Base-by-base conservation (phyloP, 2,113 vertebrate species). In the Notothenia coriiceps region DNA sequence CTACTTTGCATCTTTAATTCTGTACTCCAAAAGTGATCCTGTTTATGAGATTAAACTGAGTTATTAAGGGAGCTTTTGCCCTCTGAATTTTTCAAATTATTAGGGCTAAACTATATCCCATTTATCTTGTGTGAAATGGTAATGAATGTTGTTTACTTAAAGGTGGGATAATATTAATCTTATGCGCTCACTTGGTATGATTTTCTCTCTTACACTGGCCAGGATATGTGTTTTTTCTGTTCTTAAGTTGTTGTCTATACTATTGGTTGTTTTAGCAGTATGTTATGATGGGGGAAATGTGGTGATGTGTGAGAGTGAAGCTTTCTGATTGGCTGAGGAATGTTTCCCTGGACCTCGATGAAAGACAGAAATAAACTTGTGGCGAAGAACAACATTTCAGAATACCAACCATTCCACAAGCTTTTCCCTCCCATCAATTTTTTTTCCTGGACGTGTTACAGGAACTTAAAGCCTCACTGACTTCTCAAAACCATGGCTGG, bases 351-450 rank as follows among this genome's bases (percentile, higher is more conserved):
- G 70, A 74, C 22, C 29, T 35, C 10, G 77, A 83, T 87, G 67
- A 83, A 81, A 79, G 79, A 88, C 85, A 86, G 70, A 93, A 93
- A 91, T 88, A 92, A 87, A 91, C 89, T 86, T 73, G 83, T 74
- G 79, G 65, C 82, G 78, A 70, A 87, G 85, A 92, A 92, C 80
- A 92, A 91, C 81, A 90, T 90, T 87, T 85, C 46, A 74, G 79
- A 93, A 95, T 94, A 92, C 93, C 91, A 90, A 57, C 83, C 83
- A 94, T 95, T 94, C 92, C 91, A 84, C 25, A 47, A 71, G 77
- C 54, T 13, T 61, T 78, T 91, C 86, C 92, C 93, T 92, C 89
- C 90, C 93, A 68, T 77, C 11, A 75, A 63, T 66, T 77, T n/a
- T 75, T 74, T 43, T n/a, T 46, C 43, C 43, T 63, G 57, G 52